Base-by-base conservation (phyloP, 2,113 vertebrate genomes). In the Ia io region DNA sequence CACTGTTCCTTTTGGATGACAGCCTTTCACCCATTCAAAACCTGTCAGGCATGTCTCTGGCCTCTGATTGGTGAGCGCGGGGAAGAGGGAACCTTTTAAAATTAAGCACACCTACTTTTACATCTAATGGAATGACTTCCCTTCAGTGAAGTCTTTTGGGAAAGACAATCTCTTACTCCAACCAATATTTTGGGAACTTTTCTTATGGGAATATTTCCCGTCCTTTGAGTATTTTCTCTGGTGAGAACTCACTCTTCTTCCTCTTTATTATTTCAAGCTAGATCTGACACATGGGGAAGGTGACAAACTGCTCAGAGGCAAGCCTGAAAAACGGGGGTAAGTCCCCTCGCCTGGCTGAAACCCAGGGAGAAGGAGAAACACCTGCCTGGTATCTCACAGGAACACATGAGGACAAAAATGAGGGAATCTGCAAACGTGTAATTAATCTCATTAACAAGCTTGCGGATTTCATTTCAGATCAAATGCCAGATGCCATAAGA, bases 401-500 rank as follows among this genome's bases (percentile, higher is more conserved):
- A 12, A 44, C 1, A 30, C 16, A 4, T 0, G 13, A 47, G 35
- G 63, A 7, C 6, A 1, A 14, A 11, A 51, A 28, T 0, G 70
- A 28, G 9, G 67, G 6, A 23, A 25, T 56, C 0, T 42, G 84
- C 20, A 11, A 3, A 40, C 3, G 13, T 35, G 20, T 22, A 0
- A 67, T n/a, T 51, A 42, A 88, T 14, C 35, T 65, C 40, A 84
- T 28, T 35, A 25, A 73, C 6, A 61, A 71, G 69, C 84, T 30
- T 14, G 25, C n/a, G 77, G 37, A 28, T 79, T 79, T 79, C 51
- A 51, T 40, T 74, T 77, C 65, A 17, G 32, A 73, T 47, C 88
- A 69, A 65, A 87, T 61, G 32, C 42, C 82, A 80, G 82, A 86
- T 87, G 42, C 8, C 3, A 35, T 25, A 49, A 91, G 47, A 67